These are phyloP conservation scores for Arrhopalites spinosus DNA, from an alignment of 2,888 invertebrate genomes.

Conservation along the genomic window DNA sequence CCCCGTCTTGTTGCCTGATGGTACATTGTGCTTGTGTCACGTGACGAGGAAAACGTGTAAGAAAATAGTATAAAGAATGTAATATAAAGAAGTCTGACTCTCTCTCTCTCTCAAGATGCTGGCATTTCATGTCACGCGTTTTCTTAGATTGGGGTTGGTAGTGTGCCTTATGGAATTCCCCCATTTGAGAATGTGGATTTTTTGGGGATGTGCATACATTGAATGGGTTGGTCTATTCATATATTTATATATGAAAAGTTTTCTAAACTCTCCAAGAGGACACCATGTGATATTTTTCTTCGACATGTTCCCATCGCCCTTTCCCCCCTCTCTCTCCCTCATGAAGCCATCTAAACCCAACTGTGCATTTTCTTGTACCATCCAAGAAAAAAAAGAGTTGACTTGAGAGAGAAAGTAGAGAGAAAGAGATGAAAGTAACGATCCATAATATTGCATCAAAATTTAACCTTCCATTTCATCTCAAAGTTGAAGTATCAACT, in stretches of 20 bases:
- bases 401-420: too few species aligned
- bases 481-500: constrained; percentile 13
- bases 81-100: background rate
- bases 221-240: too few species aligned
- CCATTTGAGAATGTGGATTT: background rate
- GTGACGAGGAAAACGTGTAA: too few species aligned
- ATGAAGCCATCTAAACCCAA: background rate
- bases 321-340: background rate
- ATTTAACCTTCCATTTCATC: constrained; percentile 43
- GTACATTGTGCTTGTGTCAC: background rate
- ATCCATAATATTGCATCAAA: constrained; percentile 42
- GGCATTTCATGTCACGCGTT: background rate
- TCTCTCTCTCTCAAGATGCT: background rate
- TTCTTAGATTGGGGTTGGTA: background rate
- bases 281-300: too few species aligned
- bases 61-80: too few species aligned
- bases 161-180: background rate
- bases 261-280: too few species aligned
- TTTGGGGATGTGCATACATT: too few species aligned
- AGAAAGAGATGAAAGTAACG: constrained; percentile 39
- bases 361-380: too few species aligned
- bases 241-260: too few species aligned
- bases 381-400: background rate
- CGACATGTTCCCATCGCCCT: background rate
- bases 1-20: background rate